phyloP scores from a whole-genome alignment of 1,140 invertebrate species.

The Bombus superbus region DNA sequence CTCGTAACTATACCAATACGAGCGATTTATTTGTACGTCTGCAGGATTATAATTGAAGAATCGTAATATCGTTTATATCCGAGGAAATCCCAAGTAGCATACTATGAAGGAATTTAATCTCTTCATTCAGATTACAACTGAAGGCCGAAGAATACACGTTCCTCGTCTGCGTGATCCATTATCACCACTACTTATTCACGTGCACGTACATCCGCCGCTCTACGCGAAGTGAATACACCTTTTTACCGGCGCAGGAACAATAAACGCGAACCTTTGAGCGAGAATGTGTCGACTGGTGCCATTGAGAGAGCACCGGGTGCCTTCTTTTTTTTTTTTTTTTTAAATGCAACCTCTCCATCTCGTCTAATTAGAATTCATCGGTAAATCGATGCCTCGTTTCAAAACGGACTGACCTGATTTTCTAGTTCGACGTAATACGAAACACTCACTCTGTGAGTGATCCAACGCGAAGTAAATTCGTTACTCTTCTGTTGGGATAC shows the following conservation, averaged over 20 bases:
- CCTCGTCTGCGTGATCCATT: constrained; percentile 18
- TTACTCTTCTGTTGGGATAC: background rate
- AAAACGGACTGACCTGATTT: constrained; percentile 23
- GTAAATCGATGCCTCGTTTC: constrained; percentile 42
- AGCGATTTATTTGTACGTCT: too few species aligned
- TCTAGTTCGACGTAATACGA: background rate
- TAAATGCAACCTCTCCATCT: constrained; percentile 34
- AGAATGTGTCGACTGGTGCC: constrained; percentile 14
- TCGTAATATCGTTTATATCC: background rate
- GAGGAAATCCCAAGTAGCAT: background rate
- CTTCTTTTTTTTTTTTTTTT: constrained; percentile 11
- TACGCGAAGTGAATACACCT: constrained; percentile 24
- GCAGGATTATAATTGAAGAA: background rate
- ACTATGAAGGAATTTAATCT: constrained; percentile 1
- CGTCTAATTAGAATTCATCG: constrained; percentile 55
- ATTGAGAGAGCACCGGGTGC: constrained; percentile 10
- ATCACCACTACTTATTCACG: constrained; percentile 19
- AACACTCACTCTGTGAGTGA: background rate
- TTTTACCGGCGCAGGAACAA: constrained; percentile 32
- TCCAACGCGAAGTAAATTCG: background rate
- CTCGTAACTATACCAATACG: too few species aligned
- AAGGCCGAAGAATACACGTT: background rate
- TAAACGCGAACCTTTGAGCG: constrained; percentile 40
- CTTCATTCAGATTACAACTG: background rate
- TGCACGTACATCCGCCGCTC: background rate